These are phyloP conservation scores for Crocidura indochinensis DNA, from an alignment of 2,797 vertebrate species.

Conservation along the genomic window DNA sequence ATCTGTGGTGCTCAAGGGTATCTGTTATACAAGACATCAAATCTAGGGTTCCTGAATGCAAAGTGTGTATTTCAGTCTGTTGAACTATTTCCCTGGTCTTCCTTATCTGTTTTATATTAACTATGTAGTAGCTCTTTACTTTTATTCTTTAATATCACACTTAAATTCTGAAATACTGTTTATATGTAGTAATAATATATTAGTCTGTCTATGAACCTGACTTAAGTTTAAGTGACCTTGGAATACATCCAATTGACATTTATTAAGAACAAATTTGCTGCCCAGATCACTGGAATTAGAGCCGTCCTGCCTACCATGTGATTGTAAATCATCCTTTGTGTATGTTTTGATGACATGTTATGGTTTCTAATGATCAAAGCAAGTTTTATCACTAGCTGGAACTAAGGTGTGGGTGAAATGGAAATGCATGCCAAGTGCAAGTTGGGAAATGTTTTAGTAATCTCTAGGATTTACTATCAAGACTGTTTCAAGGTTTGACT, in stretches of 20 bases:
- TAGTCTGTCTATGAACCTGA: conserved; percentile 21
- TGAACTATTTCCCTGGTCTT: conserved; percentile 31
- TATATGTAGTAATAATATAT: conserved; percentile 10
- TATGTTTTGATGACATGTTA: conserved; percentile 62
- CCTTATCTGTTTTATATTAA: conserved; percentile 50
- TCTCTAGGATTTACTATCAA: conserved; percentile 71
- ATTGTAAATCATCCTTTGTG: conserved; percentile 65
- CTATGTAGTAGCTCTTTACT: conserved; percentile 18
- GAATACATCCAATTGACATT: conserved; percentile 51
- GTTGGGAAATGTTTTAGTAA: conserved; percentile 71
- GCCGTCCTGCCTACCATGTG: not conserved
- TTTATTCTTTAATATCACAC: conserved; percentile 51
- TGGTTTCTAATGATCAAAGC: conserved; percentile 51
- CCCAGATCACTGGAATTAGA: conserved; percentile 64
- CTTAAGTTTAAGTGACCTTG: conserved; percentile 45
- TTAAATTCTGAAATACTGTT: conserved; percentile 39
- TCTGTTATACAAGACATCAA: too few relatives aligned
- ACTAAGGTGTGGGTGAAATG: conserved; percentile 79
- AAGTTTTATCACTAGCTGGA: conserved; percentile 75
- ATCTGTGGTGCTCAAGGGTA: too few relatives aligned
- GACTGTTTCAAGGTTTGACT: conserved; percentile 74
- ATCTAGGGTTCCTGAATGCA: too few relatives aligned
- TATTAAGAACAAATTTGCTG: conserved; percentile 66
- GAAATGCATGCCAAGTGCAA: conserved; percentile 72
- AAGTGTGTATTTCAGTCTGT: too few relatives aligned